These are phyloP conservation scores for Myotis vivesi DNA, from an alignment of 2,797 vertebrate genomes.

Conservation along the genomic window DNA sequence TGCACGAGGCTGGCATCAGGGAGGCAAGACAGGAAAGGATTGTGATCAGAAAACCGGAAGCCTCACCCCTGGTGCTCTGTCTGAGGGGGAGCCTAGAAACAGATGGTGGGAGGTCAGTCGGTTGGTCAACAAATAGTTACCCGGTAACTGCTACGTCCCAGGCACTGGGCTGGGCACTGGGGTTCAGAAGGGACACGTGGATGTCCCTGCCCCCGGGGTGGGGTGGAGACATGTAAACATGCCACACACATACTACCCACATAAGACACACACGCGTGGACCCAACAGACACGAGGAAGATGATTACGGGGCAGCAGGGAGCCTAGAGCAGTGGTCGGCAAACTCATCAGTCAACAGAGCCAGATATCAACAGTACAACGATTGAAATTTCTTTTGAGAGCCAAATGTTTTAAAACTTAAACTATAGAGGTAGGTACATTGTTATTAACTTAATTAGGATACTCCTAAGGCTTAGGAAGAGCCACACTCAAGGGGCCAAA, in stretches of 20 bases:
- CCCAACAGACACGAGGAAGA: background rate
- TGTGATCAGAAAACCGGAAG: background rate
- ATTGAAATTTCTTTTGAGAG: too few relatives aligned
- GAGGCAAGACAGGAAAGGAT: background rate
- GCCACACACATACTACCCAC: background rate
- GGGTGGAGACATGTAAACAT: background rate
- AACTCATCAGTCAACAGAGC: too few relatives aligned
- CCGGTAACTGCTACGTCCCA: background rate
- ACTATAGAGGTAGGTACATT: too few relatives aligned
- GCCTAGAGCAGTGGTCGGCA: too few relatives aligned
- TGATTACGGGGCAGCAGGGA: background rate
- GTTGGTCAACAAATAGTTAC: background rate
- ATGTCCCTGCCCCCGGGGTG: fast-evolving
- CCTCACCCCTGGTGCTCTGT: fast-evolving
- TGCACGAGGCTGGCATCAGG: background rate
- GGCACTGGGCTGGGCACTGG: background rate
- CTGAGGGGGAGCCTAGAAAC: background rate
- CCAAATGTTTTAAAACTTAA: too few relatives aligned
- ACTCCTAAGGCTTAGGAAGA: too few relatives aligned
- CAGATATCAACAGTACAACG: too few relatives aligned
- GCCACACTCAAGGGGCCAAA: too few relatives aligned
- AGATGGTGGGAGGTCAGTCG: background rate
- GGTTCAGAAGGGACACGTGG: background rate
- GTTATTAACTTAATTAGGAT: too few relatives aligned
- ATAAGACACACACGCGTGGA: background rate